A percentile compares a stretch with the other conserved stretches of the same genome.
Conservation (phyloP, 2,797 vertebrate species). For the Anguilla anguilla region DNA sequence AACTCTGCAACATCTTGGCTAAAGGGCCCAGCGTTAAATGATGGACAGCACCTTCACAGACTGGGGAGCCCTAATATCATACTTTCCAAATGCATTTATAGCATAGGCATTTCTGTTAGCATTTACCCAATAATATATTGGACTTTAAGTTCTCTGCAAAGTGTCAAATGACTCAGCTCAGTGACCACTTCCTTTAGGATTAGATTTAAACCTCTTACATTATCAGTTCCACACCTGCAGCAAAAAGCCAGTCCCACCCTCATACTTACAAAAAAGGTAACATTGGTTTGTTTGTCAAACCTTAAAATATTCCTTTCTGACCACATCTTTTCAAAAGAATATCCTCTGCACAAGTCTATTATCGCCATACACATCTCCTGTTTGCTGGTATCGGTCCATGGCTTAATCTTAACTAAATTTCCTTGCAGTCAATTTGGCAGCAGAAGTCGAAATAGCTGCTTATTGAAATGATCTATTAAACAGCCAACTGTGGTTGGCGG, state of each 20-base stretch:
- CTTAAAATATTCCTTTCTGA: too few species aligned
- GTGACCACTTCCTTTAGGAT: neutral
- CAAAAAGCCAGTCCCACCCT: neutral
- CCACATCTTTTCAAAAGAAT: neutral
- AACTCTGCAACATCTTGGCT: neutral
- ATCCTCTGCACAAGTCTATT: neutral
- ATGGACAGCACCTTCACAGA: neutral
- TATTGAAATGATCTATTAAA: neutral
- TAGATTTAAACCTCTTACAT: constrained; percentile 15
- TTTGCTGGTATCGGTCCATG: neutral
- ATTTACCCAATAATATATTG: neutral
- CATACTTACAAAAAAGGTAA: neutral
- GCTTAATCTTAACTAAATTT: neutral
- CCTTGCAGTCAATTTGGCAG: neutral
- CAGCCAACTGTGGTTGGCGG: neutral
- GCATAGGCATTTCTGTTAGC: neutral
- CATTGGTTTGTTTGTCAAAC: neutral
- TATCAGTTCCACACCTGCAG: neutral
- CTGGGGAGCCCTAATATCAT: neutral
- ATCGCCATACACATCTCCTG: neutral
- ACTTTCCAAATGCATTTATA: neutral
- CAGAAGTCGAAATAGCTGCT: neutral
- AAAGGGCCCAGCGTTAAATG: neutral
- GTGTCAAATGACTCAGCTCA: neutral
- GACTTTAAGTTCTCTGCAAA: neutral